Evolutionary conservation across 2,888 invertebrate species (phyloP), one percentile per base, ranked within the genome.

Genomic region (Brachyopa scutellaris): DNA sequence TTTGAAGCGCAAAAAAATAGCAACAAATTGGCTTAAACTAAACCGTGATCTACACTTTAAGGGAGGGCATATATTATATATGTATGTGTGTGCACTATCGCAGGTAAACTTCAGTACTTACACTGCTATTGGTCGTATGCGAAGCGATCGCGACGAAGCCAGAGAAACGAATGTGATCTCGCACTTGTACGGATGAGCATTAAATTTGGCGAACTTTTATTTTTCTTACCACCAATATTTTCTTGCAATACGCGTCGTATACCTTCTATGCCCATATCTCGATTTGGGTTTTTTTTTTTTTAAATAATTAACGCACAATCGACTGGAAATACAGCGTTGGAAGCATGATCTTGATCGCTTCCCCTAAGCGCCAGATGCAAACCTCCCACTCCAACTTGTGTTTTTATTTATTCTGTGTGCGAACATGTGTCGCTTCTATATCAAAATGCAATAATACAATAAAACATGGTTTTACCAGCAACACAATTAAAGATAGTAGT

Each of bases 151-250:
- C 80, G 80, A 11, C 57, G 49, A 23, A 69, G 76, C 69, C 59
- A 49, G 42, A 49, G 76, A 76, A 74, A 69, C 76, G 76, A 80
- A 80, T 80, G 80, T 62, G 76, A 69, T 76, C 80, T 69, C 69
- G 62, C 76, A 64, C 61, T 69, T 69, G 53, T 42, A 45, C 76
- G 67, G 80, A 80, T 80, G 80, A 69, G 76, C 57, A 67, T 80
- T 40, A 79, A 74, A 62, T 57, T 74, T 38, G 57, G 69, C 67
- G 33, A 76, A 47, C 29, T 69, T 31, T 21, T 38, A 17, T 49
- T 70, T 23, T 38, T 51, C 26, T 31, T 45, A 40, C 61, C 45
- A 79, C 31, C 45, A 61, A 59, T 55, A 73, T 74, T 74, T n/a
- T n/a, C n/a, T n/a, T n/a, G n/a, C n/a, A n/a, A n/a, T n/a, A n/a